Evolutionary conservation across 2,888 invertebrate genomes (phyloP), one percentile per base, ranked within the genome.

Genomic region (Lasius platythorax): DNA sequence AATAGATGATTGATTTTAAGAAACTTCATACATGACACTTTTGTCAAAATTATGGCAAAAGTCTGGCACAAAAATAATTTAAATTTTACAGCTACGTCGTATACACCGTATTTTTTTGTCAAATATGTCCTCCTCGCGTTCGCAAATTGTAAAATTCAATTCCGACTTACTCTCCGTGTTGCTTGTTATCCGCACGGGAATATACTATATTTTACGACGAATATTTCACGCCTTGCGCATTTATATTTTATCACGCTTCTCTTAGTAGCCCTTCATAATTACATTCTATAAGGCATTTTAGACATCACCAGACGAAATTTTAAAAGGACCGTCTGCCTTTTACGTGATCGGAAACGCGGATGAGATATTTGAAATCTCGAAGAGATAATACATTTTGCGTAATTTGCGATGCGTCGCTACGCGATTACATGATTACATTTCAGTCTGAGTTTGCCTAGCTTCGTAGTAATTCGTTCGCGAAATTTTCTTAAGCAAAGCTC

Each of bases 51-150:
- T 56, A 53, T 56, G 68, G 40, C 76, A 56, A 78, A 23, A 78
- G 40, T 40, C 12, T 68, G 37, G 40, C 68, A 56, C 40, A 28
- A 40, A 28, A 40, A 28, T 40, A 70, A 68, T 70, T 58, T 78
- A 78, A 78, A 78, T 78, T 78, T 78, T 70, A 58, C 56, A 78
- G 56, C n/a, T 56, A 43, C n/a, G n/a, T 11, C 37, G 76, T 56
- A 58, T 15, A 78, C 6, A 15, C 72, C 6, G 40, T 64, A 23
- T 78, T 78, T 58, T 68, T 78, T 30, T 68, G 40, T 56, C 68
- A 68, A 68, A 78, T 68, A 37, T 63, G 64, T 58, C 43, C n/a
- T 58, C 30, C 56, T 43, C 56, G 72, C 37, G 40, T 66, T 66
- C 28, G 40, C 56, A 30, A 78, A 78, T 78, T 70, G 30, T 23